phyloP scores from a whole-genome alignment of 2,797 vertebrate species.

The Parauchenoglanis ngamensis region DNA sequence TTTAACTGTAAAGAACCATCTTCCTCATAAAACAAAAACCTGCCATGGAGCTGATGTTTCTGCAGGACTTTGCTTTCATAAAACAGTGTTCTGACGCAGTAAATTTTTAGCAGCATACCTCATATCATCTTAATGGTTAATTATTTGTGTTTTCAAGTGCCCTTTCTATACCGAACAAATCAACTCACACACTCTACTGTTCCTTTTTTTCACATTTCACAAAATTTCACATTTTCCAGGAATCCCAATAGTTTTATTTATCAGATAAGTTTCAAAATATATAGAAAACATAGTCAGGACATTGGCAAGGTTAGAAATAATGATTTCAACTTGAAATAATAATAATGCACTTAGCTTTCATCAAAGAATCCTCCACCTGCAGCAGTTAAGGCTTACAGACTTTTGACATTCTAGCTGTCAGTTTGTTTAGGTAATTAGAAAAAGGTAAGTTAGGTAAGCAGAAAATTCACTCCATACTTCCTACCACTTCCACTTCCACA shows the following conservation, averaged over 20 bases:
- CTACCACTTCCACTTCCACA: not conserved
- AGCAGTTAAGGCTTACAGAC: not conserved
- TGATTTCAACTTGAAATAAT: not conserved
- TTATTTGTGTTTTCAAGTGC: not conserved
- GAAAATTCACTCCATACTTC: not conserved
- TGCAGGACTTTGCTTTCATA: not conserved
- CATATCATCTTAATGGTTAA: not conserved
- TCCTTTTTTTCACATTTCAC: no score
- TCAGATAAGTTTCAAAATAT: not conserved
- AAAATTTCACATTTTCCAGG: not conserved
- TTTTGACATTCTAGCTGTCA: not conserved
- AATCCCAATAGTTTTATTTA: not conserved
- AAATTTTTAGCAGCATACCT: not conserved
- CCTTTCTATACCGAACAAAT: not conserved
- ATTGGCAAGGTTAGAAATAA: not conserved
- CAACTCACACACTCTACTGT: not conserved
- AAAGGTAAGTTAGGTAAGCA: no score
- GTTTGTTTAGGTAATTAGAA: not conserved
- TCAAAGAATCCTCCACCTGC: not conserved
- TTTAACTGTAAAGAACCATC: no score
- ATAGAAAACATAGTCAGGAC: not conserved
- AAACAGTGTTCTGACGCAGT: not conserved
- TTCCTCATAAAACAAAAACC: not conserved
- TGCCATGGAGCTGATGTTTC: not conserved
- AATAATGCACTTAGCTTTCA: not conserved